A percentile compares a stretch with the other conserved stretches of the same genome.
Evolutionary conservation across 2,113 vertebrate species (phyloP).

Genomic region (Micronycteris hirsuta): DNA sequence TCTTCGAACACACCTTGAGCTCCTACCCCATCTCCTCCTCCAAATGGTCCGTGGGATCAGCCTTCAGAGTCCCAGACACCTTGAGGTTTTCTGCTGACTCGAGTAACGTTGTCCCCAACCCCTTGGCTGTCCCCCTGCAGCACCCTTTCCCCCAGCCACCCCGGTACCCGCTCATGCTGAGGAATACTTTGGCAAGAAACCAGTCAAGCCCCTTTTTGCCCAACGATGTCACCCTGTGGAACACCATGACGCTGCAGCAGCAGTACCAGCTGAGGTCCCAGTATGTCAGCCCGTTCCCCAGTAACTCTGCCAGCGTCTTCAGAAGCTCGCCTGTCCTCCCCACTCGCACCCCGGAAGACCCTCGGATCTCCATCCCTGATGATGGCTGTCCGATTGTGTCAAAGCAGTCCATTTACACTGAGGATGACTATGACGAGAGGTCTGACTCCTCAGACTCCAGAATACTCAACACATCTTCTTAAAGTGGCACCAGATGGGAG

Average conservation of each 20-base stretch:
- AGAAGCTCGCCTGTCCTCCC: constrained; percentile 88
- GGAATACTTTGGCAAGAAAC: constrained; percentile 92
- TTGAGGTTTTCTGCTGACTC: constrained; percentile 92
- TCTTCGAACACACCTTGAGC: constrained; percentile 92
- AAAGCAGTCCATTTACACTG: constrained; percentile 91
- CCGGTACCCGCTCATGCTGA: constrained; percentile 94
- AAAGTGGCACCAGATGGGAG: constrained; percentile 1
- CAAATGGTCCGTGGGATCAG: constrained; percentile 98
- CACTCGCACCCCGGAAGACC: constrained; percentile 87
- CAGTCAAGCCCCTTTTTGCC: constrained; percentile 91
- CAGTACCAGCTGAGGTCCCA: constrained; percentile 97
- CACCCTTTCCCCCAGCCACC: constrained; percentile 93
- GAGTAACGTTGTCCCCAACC: constrained; percentile 83
- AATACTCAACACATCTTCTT: constrained; percentile 92
- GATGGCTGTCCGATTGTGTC: constrained; percentile 88
- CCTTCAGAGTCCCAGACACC: constrained; percentile 94
- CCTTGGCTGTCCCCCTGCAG: constrained; percentile 89
- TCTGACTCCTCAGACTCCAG: constrained; percentile 96
- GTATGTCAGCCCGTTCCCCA: constrained; percentile 93
- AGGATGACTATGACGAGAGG: constrained; percentile 95
- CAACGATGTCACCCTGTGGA: constrained; percentile 96
- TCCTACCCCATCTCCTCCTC: constrained; percentile 92
- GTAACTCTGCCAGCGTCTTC: constrained; percentile 85
- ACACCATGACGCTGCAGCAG: constrained; percentile 97
- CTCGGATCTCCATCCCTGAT: constrained; percentile 87